Evolutionary conservation across 2,888 invertebrate species (phyloP).

Genomic region (Hypena proboscidalis): DNA sequence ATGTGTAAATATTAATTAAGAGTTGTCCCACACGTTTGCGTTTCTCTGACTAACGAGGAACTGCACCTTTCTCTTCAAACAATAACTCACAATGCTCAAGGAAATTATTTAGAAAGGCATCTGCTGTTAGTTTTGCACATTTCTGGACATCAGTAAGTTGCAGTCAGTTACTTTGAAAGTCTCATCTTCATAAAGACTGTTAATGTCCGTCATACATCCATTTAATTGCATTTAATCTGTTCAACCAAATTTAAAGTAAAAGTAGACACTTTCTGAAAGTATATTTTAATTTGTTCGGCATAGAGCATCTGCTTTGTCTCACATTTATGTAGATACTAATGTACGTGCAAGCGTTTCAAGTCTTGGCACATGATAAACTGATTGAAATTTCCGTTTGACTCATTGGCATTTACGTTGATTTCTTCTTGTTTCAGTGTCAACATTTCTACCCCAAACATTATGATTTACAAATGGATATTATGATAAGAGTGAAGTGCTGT

Average conservation of each 20-base stretch:
- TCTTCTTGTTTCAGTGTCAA: slow-evolving; percentile 82
- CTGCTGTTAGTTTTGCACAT: slow-evolving; percentile 41
- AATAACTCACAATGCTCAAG: slow-evolving; percentile 51
- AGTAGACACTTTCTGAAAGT: slow-evolving; percentile 42
- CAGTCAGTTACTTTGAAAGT: slow-evolving; percentile 39
- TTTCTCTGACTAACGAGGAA: slow-evolving; percentile 42
- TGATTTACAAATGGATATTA: slow-evolving; percentile 86
- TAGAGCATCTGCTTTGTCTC: slow-evolving; percentile 12
- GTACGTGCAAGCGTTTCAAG: slow-evolving; percentile 8
- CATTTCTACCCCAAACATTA: slow-evolving; percentile 85
- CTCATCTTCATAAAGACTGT: slow-evolving; percentile 11
- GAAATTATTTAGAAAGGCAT: slow-evolving; percentile 59
- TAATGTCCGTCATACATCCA: slow-evolving; percentile 20
- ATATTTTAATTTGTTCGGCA: slow-evolving; percentile 19
- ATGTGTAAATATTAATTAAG: slow-evolving; percentile 52
- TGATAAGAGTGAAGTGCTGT: slow-evolving; percentile 85
- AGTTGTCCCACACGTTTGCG: slow-evolving; percentile 47
- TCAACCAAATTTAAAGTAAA: slow-evolving; percentile 45
- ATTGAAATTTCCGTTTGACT: background rate
- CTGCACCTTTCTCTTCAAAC: slow-evolving; percentile 71
- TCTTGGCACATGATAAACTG: background rate
- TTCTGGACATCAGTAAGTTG: slow-evolving; percentile 43
- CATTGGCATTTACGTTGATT: slow-evolving; percentile 26
- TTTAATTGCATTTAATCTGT: slow-evolving; percentile 21
- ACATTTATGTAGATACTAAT: slow-evolving; percentile 6